Evolutionary conservation across 2,797 vertebrate genomes (phyloP).

Genomic region (Delichon dasypus): DNA sequence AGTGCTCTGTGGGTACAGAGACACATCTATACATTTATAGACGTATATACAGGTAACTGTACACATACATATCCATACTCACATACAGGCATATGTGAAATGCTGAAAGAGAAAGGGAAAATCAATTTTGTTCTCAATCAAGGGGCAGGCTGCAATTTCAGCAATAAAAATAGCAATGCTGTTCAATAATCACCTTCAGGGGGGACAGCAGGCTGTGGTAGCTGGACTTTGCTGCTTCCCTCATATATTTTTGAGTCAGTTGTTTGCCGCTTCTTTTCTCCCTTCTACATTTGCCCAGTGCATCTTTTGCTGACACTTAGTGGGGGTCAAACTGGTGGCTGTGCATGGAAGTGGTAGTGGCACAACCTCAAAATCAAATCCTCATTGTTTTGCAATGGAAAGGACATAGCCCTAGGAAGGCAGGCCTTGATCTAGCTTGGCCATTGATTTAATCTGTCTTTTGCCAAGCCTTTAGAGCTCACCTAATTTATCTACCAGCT

Average conservation of each 20-base stretch:
- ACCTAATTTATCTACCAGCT: not conserved
- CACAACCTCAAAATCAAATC: not conserved
- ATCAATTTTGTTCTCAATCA: not conserved
- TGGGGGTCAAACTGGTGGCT: not conserved
- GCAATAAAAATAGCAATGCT: not conserved
- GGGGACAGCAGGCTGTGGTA: not conserved
- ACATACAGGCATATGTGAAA: not conserved
- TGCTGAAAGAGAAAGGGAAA: not conserved
- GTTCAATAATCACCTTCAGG: not conserved
- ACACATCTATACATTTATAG: no score
- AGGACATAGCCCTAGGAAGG: no score
- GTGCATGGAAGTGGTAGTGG: not conserved
- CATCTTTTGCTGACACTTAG: not conserved
- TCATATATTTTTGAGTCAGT: not conserved
- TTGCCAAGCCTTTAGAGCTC: not conserved
- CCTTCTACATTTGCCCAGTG: not conserved
- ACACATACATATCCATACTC: not conserved
- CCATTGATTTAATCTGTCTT: not conserved
- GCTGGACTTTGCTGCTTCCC: not conserved
- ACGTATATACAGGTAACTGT: no score
- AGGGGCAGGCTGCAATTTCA: not conserved
- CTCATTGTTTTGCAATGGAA: not conserved
- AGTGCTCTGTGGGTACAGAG: not conserved
- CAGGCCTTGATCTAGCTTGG: not conserved
- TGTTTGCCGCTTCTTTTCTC: not conserved